These are phyloP conservation scores for Stenodera caucasica DNA, from an alignment of 2,888 invertebrate genomes.

Conservation along the genomic window DNA sequence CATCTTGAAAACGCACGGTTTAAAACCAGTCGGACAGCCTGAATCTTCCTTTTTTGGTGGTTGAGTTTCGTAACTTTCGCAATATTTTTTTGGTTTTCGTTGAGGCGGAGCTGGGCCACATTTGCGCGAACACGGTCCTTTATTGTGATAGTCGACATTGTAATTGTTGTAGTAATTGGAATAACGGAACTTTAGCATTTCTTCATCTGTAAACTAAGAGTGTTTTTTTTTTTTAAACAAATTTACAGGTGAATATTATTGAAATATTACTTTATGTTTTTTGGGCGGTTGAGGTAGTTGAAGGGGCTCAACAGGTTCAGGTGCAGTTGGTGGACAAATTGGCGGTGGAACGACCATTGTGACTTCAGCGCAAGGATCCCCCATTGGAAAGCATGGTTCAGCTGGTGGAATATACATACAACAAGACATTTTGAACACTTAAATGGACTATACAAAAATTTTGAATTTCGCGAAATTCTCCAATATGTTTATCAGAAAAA, in stretches of 20 bases:
- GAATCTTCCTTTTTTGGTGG: constrained; percentile 25
- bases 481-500: too few species aligned
- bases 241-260: too few species aligned
- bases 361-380: not conserved
- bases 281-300: not conserved
- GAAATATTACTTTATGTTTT: not conserved
- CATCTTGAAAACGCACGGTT: constrained; percentile 51
- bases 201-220: not conserved
- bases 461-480: not conserved
- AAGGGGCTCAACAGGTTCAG: not conserved
- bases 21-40: constrained; percentile 52
- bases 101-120: not conserved
- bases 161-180: constrained; percentile 51
- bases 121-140: constrained; percentile 11
- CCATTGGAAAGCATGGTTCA: not conserved
- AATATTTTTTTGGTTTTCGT: constrained; percentile 18
- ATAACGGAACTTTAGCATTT: constrained; percentile 28
- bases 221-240: too few species aligned
- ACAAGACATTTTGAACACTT: not conserved
- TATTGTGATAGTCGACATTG: constrained; percentile 45
- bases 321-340: not conserved
- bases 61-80: constrained; percentile 37
- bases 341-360: not conserved
- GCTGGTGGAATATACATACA: not conserved
- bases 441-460: not conserved